Evolutionary conservation across 2,888 invertebrate species (phyloP).

Genomic region (Gymnocheta viridis): DNA sequence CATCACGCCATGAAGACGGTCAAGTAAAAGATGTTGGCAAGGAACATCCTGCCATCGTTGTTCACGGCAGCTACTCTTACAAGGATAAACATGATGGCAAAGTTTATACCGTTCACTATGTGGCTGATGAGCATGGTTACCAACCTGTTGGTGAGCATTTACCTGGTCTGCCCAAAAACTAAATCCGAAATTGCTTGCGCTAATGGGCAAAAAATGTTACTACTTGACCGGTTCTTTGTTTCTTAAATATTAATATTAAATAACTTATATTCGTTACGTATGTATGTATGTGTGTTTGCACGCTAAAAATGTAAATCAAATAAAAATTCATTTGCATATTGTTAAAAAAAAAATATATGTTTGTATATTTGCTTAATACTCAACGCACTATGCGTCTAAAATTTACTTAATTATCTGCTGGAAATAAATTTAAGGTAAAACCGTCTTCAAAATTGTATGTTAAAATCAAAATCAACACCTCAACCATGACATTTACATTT

Average conservation of each 20-base stretch:
- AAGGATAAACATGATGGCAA: conserved; percentile 83
- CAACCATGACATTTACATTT: conserved; percentile 44
- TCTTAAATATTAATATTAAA: background rate
- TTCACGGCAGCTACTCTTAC: conserved; percentile 83
- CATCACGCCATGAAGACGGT: conserved; percentile 62
- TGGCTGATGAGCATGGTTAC: conserved; percentile 77
- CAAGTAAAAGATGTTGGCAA: conserved; percentile 76
- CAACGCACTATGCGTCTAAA: background rate
- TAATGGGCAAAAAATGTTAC: background rate
- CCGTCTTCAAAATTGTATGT: conserved; percentile 19
- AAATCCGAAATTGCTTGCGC: background rate
- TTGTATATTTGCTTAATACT: conserved; percentile 6
- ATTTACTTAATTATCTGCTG: background rate
- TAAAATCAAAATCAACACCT: conserved; percentile 4
- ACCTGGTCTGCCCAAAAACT: conserved; percentile 73
- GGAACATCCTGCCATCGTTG: conserved; percentile 83
- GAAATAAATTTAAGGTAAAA: conserved; percentile 14
- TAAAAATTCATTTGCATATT: conserved; percentile 41
- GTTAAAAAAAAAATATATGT: conserved; percentile 28
- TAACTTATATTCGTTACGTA: background rate
- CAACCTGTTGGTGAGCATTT: conserved; percentile 82
- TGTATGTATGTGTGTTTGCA: conserved; percentile 3
- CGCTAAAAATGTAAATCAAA: conserved; percentile 17
- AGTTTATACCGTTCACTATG: conserved; percentile 83
- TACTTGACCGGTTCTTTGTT: background rate